Evolutionary conservation across 2,797 vertebrate species (phyloP).

Genomic region (Malacoctenus gilli): DNA sequence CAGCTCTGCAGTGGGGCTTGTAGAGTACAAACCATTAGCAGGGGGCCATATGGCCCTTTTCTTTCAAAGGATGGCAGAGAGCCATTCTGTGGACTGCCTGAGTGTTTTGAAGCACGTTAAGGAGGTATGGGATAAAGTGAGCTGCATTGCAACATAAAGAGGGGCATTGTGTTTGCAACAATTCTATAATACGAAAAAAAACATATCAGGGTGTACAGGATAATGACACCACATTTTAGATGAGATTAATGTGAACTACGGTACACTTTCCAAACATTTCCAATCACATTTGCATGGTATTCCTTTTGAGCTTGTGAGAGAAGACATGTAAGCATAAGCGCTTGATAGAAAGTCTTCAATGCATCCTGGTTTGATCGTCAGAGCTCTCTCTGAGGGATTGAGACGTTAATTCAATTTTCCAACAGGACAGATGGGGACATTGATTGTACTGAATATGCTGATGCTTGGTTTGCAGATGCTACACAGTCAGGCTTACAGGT

Average conservation of each 20-base stretch:
- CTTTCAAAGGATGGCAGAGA: slow-evolving; percentile 57
- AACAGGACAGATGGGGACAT: slow-evolving; percentile 40
- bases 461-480: slow-evolving; percentile 23
- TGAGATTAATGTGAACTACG: too few species aligned
- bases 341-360: slow-evolving; percentile 9
- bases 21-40: slow-evolving; percentile 60
- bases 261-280: too few species aligned
- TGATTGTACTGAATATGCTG: slow-evolving; percentile 21
- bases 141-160: neutral
- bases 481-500: slow-evolving; percentile 5
- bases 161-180: neutral
- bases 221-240: too few species aligned
- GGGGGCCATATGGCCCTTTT: slow-evolving; percentile 71
- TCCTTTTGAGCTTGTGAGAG: neutral
- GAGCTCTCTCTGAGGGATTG: slow-evolving; percentile 28
- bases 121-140: slow-evolving; percentile 16
- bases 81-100: slow-evolving; percentile 28
- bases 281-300: neutral
- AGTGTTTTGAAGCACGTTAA: slow-evolving; percentile 32
- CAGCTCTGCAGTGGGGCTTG: slow-evolving; percentile 56
- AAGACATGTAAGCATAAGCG: neutral
- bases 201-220: neutral
- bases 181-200: neutral
- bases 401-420: slow-evolving; percentile 43
- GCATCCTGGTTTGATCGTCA: slow-evolving; percentile 24